These are phyloP conservation scores for Holacanthus passer DNA, from an alignment of 2,113 vertebrate genomes.

Conservation along the genomic window DNA sequence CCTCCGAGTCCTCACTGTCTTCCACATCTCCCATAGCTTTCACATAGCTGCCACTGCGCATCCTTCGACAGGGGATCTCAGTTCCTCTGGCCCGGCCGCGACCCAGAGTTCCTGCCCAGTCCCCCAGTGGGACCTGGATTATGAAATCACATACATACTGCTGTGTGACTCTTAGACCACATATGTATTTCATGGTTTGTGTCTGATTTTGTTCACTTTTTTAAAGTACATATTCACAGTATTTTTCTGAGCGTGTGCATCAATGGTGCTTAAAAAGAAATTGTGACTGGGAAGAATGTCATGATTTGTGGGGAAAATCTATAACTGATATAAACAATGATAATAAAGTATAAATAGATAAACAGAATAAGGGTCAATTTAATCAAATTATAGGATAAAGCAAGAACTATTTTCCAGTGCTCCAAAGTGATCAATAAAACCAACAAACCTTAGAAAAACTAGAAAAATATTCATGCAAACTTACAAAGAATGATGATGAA, in stretches of 20 bases:
- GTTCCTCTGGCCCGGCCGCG: conserved; percentile 80
- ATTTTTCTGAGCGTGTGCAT: conserved; percentile 8
- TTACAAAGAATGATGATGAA: conserved; percentile 59
- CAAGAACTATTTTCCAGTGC: neutral
- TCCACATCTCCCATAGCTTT: conserved; percentile 98
- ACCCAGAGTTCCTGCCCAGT: conserved; percentile 92
- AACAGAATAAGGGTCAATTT: neutral
- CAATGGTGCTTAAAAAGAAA: conserved; percentile 3
- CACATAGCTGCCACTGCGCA: conserved; percentile 99
- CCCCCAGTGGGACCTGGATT: conserved; percentile 90
- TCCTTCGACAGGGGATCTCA: conserved; percentile 96
- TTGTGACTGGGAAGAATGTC: neutral
- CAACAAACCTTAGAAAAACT: conserved; percentile 20
- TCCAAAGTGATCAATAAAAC: conserved; percentile 15
- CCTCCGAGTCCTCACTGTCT: conserved; percentile 94
- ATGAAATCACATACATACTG: neutral
- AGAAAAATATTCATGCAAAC: conserved; percentile 48
- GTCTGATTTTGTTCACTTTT: neutral
- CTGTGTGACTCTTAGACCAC: neutral
- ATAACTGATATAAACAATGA: neutral
- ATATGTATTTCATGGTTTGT: neutral
- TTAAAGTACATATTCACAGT: too few species aligned
- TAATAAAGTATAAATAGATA: neutral
- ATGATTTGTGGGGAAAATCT: conserved; percentile 1
- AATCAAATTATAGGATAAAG: neutral